Evolutionary conservation across 1,140 invertebrate species (phyloP).

Genomic region (Probaryconus sp.): DNA sequence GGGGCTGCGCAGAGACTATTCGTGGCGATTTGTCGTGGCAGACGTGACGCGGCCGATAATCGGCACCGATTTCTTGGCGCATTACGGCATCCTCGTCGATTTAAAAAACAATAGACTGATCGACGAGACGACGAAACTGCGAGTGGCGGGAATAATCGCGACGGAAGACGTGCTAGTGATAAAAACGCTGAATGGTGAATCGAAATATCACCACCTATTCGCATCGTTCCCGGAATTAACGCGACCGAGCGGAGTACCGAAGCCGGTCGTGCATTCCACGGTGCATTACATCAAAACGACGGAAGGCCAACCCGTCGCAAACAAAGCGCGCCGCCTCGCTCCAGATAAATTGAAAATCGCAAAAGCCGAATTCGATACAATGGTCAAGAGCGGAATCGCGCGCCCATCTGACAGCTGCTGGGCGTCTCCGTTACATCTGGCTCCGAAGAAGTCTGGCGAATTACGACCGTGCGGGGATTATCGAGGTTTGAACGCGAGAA

Average conservation of each 20-base stretch:
- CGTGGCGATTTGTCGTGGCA: neutral
- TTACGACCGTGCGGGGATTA: too few species aligned
- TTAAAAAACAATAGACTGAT: slow-evolving; percentile 26
- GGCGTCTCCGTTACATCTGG: slow-evolving; percentile 37
- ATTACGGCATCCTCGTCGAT: neutral
- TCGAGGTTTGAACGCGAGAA: slow-evolving; percentile 67
- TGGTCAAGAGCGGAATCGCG: slow-evolving; percentile 13
- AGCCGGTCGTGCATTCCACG: too few species aligned
- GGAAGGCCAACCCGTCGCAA: slow-evolving; percentile 1
- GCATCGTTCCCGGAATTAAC: too few species aligned
- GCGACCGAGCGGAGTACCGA: too few species aligned
- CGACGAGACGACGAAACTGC: too few species aligned
- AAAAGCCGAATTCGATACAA: slow-evolving; percentile 14
- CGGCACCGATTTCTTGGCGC: neutral
- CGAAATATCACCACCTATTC: too few species aligned
- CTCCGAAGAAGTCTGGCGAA: slow-evolving; percentile 64
- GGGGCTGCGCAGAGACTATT: neutral
- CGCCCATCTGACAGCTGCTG: slow-evolving; percentile 22
- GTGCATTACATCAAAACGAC: slow-evolving; percentile 1
- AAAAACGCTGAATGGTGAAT: too few species aligned
- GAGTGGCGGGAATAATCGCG: too few species aligned
- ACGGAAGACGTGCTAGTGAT: too few species aligned
- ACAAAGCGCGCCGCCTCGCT: slow-evolving; percentile 3
- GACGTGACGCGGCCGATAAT: neutral
- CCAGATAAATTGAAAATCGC: neutral